A percentile compares a stretch with the other conserved stretches of the same genome.
Evolutionary conservation across 2,888 invertebrate species (phyloP).

Genomic region (Chymomyza procnemis): DNA sequence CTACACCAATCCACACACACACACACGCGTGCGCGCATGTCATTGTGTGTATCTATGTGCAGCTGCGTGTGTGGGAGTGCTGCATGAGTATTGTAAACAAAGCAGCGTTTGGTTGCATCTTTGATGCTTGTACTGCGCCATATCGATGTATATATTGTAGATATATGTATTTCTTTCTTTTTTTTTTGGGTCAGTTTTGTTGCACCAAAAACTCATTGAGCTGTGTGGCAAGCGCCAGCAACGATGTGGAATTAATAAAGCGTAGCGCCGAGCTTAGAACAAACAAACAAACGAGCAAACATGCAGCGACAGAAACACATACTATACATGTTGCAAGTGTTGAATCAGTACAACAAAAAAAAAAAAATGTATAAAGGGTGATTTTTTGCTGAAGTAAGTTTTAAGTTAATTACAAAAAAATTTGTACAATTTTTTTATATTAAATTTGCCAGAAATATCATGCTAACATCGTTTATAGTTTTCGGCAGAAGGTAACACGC

Average conservation of each 20-base stretch:
- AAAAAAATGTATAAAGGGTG: neutral
- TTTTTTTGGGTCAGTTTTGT: slow-evolving; percentile 31
- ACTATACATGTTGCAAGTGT: neutral
- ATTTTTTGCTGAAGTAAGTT: no score
- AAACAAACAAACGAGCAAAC: slow-evolving; percentile 34
- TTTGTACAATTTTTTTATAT: no score
- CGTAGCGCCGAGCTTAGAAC: slow-evolving; percentile 44
- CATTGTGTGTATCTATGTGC: neutral
- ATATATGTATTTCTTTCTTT: no score
- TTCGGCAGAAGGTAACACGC: no score
- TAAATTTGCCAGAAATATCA: no score
- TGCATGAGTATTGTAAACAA: slow-evolving; percentile 37
- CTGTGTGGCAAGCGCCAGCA: slow-evolving; percentile 50
- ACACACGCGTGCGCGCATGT: no score
- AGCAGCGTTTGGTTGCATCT: slow-evolving; percentile 36
- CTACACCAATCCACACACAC: neutral
- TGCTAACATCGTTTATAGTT: no score
- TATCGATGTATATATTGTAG: neutral
- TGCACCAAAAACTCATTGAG: slow-evolving; percentile 46
- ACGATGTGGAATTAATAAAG: slow-evolving; percentile 66
- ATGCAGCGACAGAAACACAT: slow-evolving; percentile 15
- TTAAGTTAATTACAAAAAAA: no score
- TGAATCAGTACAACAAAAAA: neutral
- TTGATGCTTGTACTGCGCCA: slow-evolving; percentile 14
- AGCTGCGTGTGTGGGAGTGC: slow-evolving; percentile 10